Evolutionary conservation across 2,888 invertebrate species (phyloP), one percentile per base, ranked within the genome.

Genomic region (Coenonympha glycerion): DNA sequence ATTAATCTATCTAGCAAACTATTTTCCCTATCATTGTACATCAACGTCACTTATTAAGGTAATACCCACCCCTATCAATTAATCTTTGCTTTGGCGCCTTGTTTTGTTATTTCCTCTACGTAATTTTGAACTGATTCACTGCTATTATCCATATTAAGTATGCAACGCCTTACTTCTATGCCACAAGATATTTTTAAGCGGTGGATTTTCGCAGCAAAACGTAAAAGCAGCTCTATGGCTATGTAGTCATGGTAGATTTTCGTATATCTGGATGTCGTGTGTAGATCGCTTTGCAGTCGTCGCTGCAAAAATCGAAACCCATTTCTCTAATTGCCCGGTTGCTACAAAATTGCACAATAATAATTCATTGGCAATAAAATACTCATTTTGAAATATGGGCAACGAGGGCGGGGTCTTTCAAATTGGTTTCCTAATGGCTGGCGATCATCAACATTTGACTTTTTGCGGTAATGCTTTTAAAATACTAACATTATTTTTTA

Each of bases 11-110:
- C n/a, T n/a, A n/a, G n/a, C n/a, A n/a, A 15, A 11, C 11, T 19
- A 4, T 33, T 44, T 33, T 15, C 13, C 6, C 11, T 3, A 15
- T 15, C 42, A 66, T 52, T 64, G 65, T 74, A 71, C 65, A 3
- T 40, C 15, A 50, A 46, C 60, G 26, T 41, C 28, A 46, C 62
- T 62, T 62, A 79, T 79, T 78, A n/a, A n/a, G n/a, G n/a, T n/a
- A n/a, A n/a, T n/a, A 79, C 73, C 65, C 72, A 77, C 74, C 73
- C 61, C 66, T 47, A 52, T 48, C 59, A 74, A 79, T 81, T 79
- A 73, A 74, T 77, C 74, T 71, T 71, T 71, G 58, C 74, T 71
- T 71, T 71, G 58, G 65, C 71, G 70, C 75, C 78, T 71, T 69
- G 64, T 63, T 60, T 69, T 70, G 64, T 66, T 61, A 62, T 65